Evolutionary conservation across 2,888 invertebrate species (phyloP), one percentile per base, ranked within the genome.

Genomic region (Megaustenia siamemsis): DNA sequence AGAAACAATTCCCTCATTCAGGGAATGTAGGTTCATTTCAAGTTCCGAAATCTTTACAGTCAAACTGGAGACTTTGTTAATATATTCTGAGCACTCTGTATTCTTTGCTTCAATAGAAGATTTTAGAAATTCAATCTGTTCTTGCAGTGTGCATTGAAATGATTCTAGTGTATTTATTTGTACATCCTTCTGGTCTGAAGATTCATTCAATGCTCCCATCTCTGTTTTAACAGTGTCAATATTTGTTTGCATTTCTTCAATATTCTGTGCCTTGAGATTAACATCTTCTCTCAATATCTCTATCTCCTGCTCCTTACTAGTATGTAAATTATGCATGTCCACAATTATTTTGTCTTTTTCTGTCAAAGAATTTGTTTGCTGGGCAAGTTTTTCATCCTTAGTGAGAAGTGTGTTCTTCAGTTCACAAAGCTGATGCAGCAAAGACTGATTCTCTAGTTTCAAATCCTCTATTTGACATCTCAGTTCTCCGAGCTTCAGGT

Each of bases 401-500:
- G 5, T 28, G 43, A 32, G 21, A 15, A 79, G 28, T 18, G 49
- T 68, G 0, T n/a, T 15, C 10, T n/a, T 79, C 21, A 79, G 68
- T 35, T 68, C 60, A 21, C 84, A 84, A 53, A 88, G 85, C 49
- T 88, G 84, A n/a, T 73, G 53, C 45, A 84, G 86, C n/a, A 88
- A 82, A 53, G 89, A 87, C 18, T 73, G 63, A 5, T 84, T 75
- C 56, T 89, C 88, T 60, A 83, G 84, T 56, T 86, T 86, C n/a
- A 89, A 49, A 5, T 84, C 83, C 15, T 82, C 73, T 45, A 89
- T 69, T 63, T 83, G 76, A 43, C 85, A 69, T 56, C 86, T 86
- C 32, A 89, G 79, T 35, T 89, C 88, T 35, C 88, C 87, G 1
- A 88, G 66, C 66, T 90, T 86, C 49, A 86, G 85, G 53, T 90